These are phyloP conservation scores for Polymixis flavicincta DNA, from an alignment of 2,888 invertebrate genomes.

Conservation along the genomic window DNA sequence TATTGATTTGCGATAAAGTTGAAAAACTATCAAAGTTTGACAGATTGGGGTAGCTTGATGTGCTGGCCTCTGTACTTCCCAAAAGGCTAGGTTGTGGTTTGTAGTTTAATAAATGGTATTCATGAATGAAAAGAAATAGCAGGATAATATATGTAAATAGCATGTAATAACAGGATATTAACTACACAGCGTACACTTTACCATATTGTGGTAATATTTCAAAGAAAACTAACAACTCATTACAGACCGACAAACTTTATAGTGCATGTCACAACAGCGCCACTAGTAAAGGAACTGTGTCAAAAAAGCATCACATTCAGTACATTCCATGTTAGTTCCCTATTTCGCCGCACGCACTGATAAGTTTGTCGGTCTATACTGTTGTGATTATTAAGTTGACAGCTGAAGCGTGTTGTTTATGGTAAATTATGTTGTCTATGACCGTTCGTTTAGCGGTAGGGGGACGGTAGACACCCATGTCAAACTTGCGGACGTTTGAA, in stretches of 20 bases:
- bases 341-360: conserved; percentile 7
- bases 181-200: not conserved
- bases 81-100: too few species aligned
- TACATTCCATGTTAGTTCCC: not conserved
- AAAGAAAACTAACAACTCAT: conserved; percentile 8
- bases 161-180: not conserved
- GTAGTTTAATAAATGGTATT: too few species aligned
- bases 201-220: not conserved
- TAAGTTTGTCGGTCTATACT: conserved; percentile 7
- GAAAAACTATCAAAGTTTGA: too few species aligned
- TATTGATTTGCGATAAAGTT: too few species aligned
- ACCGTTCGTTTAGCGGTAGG: conserved; percentile 25
- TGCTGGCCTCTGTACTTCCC: too few species aligned
- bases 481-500: conserved; percentile 9
- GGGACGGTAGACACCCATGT: conserved; percentile 8
- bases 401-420: conserved; percentile 19
- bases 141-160: too few species aligned
- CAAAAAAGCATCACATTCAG: not conserved
- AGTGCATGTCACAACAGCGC: not conserved
- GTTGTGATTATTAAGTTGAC: conserved; percentile 29
- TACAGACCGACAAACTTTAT: not conserved
- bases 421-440: conserved; percentile 21
- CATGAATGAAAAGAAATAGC: too few species aligned
- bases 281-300: not conserved
- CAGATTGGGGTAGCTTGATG: too few species aligned